phyloP scores from a whole-genome alignment of 2,888 invertebrate genomes.

The Drosophila affinis region DNA sequence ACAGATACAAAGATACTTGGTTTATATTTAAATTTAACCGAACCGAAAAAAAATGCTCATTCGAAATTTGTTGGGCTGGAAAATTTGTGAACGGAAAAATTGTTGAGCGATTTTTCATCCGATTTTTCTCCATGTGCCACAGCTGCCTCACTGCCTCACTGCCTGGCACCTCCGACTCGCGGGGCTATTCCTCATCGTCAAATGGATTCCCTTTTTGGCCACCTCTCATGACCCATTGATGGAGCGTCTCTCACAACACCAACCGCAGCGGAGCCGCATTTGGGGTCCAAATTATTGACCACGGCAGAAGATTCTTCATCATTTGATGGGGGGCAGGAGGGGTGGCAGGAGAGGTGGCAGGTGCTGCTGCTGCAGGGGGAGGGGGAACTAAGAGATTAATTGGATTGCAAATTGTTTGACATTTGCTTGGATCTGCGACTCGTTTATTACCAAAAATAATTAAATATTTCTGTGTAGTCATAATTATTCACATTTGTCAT shows the following conservation, averaged over 20 bases:
- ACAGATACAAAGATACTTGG: conserved; percentile 33
- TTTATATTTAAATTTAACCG: conserved; percentile 74
- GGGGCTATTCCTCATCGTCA: not conserved
- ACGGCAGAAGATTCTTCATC: conserved; percentile 21
- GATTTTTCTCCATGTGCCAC: conserved; percentile 62
- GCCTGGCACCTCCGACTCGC: conserved; percentile 26
- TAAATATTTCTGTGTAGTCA: conserved; percentile 29
- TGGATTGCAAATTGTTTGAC: conserved; percentile 48
- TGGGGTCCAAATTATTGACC: conserved; percentile 50
- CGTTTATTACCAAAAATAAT: conserved; percentile 42
- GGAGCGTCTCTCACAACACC: conserved; percentile 70
- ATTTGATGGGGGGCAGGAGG: conserved; percentile 27
- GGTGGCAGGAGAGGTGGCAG: not conserved
- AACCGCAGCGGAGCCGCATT: not conserved
- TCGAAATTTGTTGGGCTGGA: conserved; percentile 61
- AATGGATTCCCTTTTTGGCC: conserved; percentile 8
- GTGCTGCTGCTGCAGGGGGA: not conserved
- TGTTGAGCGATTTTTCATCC: conserved; percentile 78
- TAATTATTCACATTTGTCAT: conserved; percentile 21
- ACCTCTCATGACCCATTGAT: conserved; percentile 71
- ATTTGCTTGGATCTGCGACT: conserved; percentile 29
- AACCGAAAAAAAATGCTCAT: conserved; percentile 44
- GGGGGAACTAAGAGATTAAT: conserved; percentile 31
- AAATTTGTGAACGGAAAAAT: conserved; percentile 72
- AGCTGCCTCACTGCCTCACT: conserved; percentile 1